phyloP scores from a whole-genome alignment of 2,888 invertebrate genomes.

The Choreutis nemorana region DNA sequence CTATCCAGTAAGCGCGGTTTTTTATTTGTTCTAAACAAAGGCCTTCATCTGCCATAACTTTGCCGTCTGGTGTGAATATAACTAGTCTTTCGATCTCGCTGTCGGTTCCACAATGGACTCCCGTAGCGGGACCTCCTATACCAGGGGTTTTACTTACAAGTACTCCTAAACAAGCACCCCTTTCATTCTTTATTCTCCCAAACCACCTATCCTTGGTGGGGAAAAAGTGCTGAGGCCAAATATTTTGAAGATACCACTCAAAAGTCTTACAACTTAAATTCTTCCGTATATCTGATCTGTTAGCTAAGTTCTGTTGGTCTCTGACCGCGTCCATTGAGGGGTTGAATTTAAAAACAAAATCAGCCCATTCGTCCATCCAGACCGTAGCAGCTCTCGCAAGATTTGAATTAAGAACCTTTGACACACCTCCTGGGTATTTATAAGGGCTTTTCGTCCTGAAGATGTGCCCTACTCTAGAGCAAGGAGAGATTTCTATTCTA shows the following conservation, averaged over 20 bases:
- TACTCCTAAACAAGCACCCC: conserved; percentile 43
- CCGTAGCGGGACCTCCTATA: conserved; percentile 73
- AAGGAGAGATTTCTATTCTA: conserved; percentile 87
- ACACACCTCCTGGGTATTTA: conserved; percentile 91
- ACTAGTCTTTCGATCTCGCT: conserved; percentile 73
- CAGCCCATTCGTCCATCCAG: conserved; percentile 98
- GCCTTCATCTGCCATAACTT: conserved; percentile 87
- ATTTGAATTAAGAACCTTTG: conserved; percentile 88
- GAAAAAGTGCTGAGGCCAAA: conserved; percentile 97
- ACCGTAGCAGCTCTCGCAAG: conserved; percentile 92
- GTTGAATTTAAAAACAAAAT: conserved; percentile 90
- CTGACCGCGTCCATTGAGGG: conserved; percentile 68
- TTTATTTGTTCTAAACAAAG: conserved; percentile 79
- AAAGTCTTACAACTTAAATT: conserved; percentile 85
- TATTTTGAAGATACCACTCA: conserved; percentile 91
- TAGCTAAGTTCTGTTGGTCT: conserved; percentile 68
- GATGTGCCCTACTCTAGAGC: conserved; percentile 93
- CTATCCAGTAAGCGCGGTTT: conserved; percentile 73
- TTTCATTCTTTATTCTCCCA: conserved; percentile 76
- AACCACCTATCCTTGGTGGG: conserved; percentile 88
- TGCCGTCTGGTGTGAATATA: conserved; percentile 73
- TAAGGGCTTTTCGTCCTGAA: conserved; percentile 95
- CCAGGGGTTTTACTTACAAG: conserved; percentile 65
- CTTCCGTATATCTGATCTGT: conserved; percentile 73
- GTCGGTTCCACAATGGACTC: conserved; percentile 70